phyloP scores from a whole-genome alignment of 1,140 invertebrate genomes.

The Tyrophagus putrescentiae region DNA sequence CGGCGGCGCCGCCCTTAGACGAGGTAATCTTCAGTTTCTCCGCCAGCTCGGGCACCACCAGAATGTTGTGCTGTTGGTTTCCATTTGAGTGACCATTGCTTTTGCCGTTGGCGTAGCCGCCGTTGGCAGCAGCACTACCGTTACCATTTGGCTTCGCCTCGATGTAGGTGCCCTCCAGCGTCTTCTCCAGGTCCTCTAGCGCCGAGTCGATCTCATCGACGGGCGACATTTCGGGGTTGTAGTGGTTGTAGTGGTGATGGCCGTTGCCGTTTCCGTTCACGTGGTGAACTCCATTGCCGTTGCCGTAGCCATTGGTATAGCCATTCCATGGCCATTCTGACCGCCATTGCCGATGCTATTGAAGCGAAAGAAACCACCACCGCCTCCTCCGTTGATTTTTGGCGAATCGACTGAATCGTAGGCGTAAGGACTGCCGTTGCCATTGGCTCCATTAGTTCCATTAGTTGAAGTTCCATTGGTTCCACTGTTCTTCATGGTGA shows the following conservation, averaged over 20 bases:
- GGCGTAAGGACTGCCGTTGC: background rate
- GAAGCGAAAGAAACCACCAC: background rate
- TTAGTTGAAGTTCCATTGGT: slow-evolving; percentile 36
- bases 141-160: slow-evolving; percentile 28
- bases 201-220: slow-evolving; percentile 74
- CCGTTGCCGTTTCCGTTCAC: too few species aligned
- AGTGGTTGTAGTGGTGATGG: too few species aligned
- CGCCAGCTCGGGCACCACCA: slow-evolving; percentile 71
- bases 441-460: background rate
- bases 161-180: slow-evolving; percentile 56
- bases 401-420: background rate
- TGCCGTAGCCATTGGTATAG: background rate
- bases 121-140: background rate
- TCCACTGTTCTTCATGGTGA: slow-evolving; percentile 37
- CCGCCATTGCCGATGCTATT: background rate
- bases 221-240: background rate
- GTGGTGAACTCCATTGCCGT: too few species aligned
- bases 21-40: slow-evolving; percentile 76
- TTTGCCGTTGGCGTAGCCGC: slow-evolving; percentile 36
- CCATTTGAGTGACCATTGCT: background rate
- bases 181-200: slow-evolving; percentile 71
- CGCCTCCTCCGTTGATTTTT: background rate
- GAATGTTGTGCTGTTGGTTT: slow-evolving; percentile 47
- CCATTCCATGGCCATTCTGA: background rate
- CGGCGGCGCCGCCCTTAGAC: slow-evolving; percentile 74